These are phyloP conservation scores for Lepidurus packardi DNA, from an alignment of 1,140 invertebrate genomes.

Conservation along the genomic window DNA sequence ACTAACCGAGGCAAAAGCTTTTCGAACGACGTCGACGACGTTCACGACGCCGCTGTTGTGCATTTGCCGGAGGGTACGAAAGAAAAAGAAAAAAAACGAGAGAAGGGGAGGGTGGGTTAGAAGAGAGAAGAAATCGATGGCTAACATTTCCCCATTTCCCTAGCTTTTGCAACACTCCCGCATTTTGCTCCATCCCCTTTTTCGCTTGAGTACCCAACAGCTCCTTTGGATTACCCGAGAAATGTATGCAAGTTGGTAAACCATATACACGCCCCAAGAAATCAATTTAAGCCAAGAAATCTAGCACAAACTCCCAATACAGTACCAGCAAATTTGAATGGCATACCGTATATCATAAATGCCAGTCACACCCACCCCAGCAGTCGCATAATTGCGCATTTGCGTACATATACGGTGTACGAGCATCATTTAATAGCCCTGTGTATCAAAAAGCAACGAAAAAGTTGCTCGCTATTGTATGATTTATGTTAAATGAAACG, in stretches of 20 bases:
- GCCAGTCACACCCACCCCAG: too few species aligned
- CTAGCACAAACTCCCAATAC: background rate
- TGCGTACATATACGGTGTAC: too few species aligned
- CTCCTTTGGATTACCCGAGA: background rate
- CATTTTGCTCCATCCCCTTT: background rate
- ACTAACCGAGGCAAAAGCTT: background rate
- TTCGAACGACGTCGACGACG: background rate
- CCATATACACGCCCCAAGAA: constrained; percentile 10
- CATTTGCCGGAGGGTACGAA: background rate
- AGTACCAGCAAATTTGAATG: background rate
- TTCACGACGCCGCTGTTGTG: background rate
- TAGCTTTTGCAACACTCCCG: background rate
- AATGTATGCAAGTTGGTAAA: constrained; percentile 8
- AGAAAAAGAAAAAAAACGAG: background rate
- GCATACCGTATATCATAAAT: background rate
- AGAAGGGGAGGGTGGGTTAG: background rate
- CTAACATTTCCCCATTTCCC: background rate
- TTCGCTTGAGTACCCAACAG: constrained; percentile 14
- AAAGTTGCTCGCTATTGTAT: too few species aligned
- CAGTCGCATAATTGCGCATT: too few species aligned
- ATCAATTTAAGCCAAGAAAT: constrained; percentile 4
- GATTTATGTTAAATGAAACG: too few species aligned
- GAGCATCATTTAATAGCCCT: too few species aligned
- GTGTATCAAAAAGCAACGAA: too few species aligned
- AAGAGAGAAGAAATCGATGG: constrained; percentile 2